Base-by-base conservation (phyloP, 1,140 invertebrate genomes). In the Pararge aegeria region DNA sequence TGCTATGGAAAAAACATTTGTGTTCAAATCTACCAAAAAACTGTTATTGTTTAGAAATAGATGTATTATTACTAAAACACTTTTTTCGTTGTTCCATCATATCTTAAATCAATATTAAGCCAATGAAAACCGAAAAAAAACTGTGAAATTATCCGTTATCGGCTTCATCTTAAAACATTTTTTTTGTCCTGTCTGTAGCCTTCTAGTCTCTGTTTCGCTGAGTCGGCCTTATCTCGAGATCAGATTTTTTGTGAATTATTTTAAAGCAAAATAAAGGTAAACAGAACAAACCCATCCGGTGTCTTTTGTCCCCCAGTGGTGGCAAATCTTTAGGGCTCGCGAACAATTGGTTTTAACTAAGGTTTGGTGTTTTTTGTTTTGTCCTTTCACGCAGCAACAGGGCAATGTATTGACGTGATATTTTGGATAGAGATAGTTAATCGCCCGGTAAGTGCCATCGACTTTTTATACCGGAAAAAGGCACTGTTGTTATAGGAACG, bases 221-320 rank as follows among this genome's bases (percentile, higher is more conserved):
- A 37, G 29, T 49, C 12, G 40, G 21, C 49, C 70, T 73, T 81
- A 78, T 81, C 78, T 70, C 44, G 54, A 48, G 40, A 77, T 74
- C 60, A 51, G 53, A 61, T 75, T 81, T 80, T 80, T 77, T 80
- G 67, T 74, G 55, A 61, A 68, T 70, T 75, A 46, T 46, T 46
- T 46, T 66, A 54, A 66, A 68, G 66, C 70, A 75, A 79, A 68
- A 78, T 78, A 77, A 80, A 80, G 65, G 75, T 79, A 81, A 79
- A 83, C 74, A 80, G 71, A 70, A 64, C 62, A 56, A n/a, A 67
- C 62, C 73, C 75, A 81, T 83, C 77, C 80, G 78, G 80, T 77
- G 61, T 68, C 53, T 20, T 46, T 46, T 46, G 16, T 19, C 12
- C 42, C 10, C 19, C 6, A 20, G 19, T 21, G 38, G 38, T 42